phyloP scores from a whole-genome alignment of 2,797 vertebrate species.

The Hydrolagus colliei region DNA sequence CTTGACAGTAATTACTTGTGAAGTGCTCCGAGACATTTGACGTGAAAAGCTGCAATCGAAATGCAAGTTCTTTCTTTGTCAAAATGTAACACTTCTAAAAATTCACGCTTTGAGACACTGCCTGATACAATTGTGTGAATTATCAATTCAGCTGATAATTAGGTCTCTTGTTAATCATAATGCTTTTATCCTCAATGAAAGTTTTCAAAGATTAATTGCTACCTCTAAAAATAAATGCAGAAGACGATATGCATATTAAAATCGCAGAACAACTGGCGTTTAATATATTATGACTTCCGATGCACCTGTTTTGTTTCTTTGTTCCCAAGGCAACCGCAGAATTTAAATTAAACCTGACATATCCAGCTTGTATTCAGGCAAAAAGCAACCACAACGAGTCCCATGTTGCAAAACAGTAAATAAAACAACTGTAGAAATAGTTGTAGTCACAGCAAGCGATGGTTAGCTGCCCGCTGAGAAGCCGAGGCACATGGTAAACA shows the following conservation, averaged over 20 bases:
- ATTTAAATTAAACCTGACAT: constrained; percentile 56
- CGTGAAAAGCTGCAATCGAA: background rate
- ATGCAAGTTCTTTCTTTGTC: no score
- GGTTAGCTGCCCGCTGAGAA: constrained; percentile 45
- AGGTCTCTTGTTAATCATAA: constrained; percentile 54
- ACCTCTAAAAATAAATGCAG: constrained; percentile 60
- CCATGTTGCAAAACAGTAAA: constrained; percentile 42
- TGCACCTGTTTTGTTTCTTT: constrained; percentile 54
- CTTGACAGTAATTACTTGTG: no score
- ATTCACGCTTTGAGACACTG: constrained; percentile 35
- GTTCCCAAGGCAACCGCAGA: constrained; percentile 57
- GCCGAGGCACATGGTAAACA: background rate
- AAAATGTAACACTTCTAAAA: constrained; percentile 37
- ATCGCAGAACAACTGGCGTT: constrained; percentile 61
- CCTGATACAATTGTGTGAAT: constrained; percentile 45
- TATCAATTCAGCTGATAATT: constrained; percentile 53
- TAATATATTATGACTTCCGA: constrained; percentile 58
- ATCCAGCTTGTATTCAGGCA: constrained; percentile 60
- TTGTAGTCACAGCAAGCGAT: constrained; percentile 49
- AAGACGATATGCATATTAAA: constrained; percentile 48
- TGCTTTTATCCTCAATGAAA: constrained; percentile 45
- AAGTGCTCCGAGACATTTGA: no score
- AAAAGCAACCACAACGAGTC: constrained; percentile 66
- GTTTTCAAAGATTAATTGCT: constrained; percentile 59
- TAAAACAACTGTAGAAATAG: constrained; percentile 51